A percentile compares a stretch with the other conserved stretches of the same genome.
Evolutionary conservation across 2,113 vertebrate species (phyloP).

Genomic region (Poeciliopsis turrubarensis): DNA sequence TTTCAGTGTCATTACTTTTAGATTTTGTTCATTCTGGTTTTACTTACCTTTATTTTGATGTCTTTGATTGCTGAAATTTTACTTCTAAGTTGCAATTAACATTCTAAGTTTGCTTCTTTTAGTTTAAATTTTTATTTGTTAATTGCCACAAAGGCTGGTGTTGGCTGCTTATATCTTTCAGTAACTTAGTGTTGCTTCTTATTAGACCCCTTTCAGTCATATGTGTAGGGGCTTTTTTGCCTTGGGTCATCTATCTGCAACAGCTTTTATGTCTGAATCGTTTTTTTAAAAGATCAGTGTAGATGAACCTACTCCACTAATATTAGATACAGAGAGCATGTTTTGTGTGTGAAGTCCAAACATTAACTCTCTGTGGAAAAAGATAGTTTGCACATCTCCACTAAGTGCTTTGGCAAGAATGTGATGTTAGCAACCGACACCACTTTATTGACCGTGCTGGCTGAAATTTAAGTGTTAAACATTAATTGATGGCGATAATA

Average conservation of each 20-base stretch:
- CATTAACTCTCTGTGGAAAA: neutral
- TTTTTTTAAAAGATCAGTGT: neutral
- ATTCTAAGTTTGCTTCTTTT: neutral
- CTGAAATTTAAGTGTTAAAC: neutral
- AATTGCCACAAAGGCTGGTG: neutral
- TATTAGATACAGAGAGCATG: neutral
- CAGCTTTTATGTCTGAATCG: neutral
- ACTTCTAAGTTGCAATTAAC: neutral
- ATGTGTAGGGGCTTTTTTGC: neutral
- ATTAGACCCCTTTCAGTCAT: neutral
- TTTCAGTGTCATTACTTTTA: neutral
- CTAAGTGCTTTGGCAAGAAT: neutral
- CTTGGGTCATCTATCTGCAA: neutral
- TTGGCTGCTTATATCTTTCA: neutral
- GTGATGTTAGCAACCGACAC: neutral
- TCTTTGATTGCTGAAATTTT: neutral
- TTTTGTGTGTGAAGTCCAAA: neutral
- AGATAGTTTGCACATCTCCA: neutral
- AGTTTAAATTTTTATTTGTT: neutral
- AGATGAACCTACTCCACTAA: neutral
- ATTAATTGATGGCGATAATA: neutral
- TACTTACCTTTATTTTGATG: neutral
- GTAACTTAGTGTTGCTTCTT: neutral
- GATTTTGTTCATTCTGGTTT: neutral
- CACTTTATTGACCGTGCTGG: neutral